These are phyloP conservation scores for Leguminivora glycinivorella DNA, from an alignment of 1,140 invertebrate genomes.

Conservation along the genomic window DNA sequence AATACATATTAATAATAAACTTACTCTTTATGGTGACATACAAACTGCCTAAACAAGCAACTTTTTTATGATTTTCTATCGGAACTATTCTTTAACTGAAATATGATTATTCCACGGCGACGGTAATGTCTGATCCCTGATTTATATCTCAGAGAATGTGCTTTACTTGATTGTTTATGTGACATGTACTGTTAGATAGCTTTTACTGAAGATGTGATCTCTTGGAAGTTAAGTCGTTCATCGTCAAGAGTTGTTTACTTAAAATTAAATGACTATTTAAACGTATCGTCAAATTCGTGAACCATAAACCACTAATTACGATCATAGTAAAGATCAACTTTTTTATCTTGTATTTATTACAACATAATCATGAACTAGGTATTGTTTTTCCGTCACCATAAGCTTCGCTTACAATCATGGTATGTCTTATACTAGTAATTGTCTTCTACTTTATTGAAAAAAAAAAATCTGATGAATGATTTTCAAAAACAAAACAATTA, in stretches of 20 bases:
- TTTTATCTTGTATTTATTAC: too few species aligned
- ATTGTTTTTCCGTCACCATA: too few species aligned
- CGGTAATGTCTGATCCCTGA: conserved; percentile 20
- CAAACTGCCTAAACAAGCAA: neutral
- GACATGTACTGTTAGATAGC: conserved; percentile 21
- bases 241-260: neutral
- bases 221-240: neutral
- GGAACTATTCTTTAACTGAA: conserved; percentile 22
- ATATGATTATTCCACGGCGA: conserved; percentile 18
- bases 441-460: too few species aligned
- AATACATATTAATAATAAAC: too few species aligned
- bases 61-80: conserved; percentile 1
- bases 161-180: conserved; percentile 22
- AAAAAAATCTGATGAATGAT: too few species aligned
- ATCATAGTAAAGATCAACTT: too few species aligned
- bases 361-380: too few species aligned
- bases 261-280: neutral
- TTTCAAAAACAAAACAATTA: too few species aligned
- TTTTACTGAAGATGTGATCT: conserved; percentile 1
- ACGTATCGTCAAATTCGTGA: too few species aligned
- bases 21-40: neutral
- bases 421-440: too few species aligned
- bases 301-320: too few species aligned
- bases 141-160: conserved; percentile 17
- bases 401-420: too few species aligned